Conservation (phyloP, 2,797 vertebrate genomes). For the Lithobates sylvaticus region DNA sequence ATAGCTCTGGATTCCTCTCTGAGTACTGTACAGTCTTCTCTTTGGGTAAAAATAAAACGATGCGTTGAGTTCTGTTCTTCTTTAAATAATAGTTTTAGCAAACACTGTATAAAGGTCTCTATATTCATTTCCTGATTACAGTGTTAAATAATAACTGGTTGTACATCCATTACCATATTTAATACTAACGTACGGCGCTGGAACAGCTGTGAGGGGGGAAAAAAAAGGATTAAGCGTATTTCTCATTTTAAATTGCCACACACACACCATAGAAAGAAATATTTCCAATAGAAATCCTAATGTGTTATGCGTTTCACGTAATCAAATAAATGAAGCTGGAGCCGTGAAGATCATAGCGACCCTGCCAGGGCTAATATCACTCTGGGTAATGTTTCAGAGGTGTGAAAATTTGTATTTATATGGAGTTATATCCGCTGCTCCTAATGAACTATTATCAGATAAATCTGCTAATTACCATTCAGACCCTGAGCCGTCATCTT, state of each 20-base stretch:
- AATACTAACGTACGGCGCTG: background rate
- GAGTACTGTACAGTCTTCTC: no score
- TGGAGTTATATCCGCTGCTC: slow-evolving; percentile 1
- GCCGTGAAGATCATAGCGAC: slow-evolving; percentile 26
- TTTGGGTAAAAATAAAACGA: background rate
- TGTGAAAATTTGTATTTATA: slow-evolving; percentile 33
- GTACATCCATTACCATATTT: slow-evolving; percentile 16
- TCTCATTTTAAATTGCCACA: background rate
- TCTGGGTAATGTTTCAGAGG: slow-evolving; percentile 26
- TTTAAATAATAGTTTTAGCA: background rate
- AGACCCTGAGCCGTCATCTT: slow-evolving; percentile 36
- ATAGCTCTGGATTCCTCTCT: no score
- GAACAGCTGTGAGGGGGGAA: background rate
- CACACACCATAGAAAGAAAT: background rate
- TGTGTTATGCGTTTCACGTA: background rate
- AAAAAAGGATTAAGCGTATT: background rate
- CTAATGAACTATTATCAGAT: slow-evolving; percentile 33
- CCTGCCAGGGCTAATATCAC: slow-evolving; percentile 25
- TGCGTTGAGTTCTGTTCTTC: background rate
- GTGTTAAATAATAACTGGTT: slow-evolving; percentile 35
- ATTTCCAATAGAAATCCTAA: background rate
- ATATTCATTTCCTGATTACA: slow-evolving; percentile 32
- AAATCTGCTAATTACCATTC: slow-evolving; percentile 53
- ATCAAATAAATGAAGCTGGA: slow-evolving; percentile 28
- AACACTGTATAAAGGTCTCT: background rate